phyloP scores from a whole-genome alignment of 2,888 invertebrate genomes.

The Belgica antarctica region DNA sequence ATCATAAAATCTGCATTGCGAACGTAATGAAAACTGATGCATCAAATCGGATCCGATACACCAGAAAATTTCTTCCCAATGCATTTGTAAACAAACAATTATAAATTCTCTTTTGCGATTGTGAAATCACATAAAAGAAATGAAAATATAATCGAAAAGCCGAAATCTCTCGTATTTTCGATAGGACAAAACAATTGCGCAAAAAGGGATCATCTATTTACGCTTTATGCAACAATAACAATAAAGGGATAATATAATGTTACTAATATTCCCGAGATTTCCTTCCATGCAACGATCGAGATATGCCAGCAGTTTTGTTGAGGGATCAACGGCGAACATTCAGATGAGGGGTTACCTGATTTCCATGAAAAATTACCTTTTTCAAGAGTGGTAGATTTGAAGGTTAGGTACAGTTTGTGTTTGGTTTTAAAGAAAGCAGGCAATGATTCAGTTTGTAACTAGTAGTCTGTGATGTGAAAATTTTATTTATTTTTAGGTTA shows the following conservation, averaged over 20 bases:
- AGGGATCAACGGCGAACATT: slow-evolving; percentile 14
- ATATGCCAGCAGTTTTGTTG: slow-evolving; percentile 17
- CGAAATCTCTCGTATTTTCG: slow-evolving; percentile 12
- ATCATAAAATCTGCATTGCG: slow-evolving; percentile 31
- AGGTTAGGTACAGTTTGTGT: too few relatives aligned
- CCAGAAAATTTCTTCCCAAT: background rate
- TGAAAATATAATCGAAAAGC: background rate
- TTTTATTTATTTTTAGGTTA: too few relatives aligned
- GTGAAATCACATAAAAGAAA: background rate
- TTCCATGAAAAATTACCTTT: too few relatives aligned
- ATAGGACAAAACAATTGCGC: slow-evolving; percentile 18
- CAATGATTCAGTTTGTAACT: too few relatives aligned
- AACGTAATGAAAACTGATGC: slow-evolving; percentile 40
- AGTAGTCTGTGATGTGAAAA: too few relatives aligned
- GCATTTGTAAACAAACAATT: slow-evolving; percentile 37
- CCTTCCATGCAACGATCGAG: background rate
- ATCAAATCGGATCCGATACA: slow-evolving; percentile 22
- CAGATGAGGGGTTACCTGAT: slow-evolving; percentile 3
- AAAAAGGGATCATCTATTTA: slow-evolving; percentile 44
- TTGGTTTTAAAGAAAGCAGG: too few relatives aligned
- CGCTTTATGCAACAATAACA: slow-evolving; percentile 43
- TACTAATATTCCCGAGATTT: slow-evolving; percentile 37
- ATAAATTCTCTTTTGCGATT: slow-evolving; percentile 24
- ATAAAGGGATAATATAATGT: slow-evolving; percentile 37
- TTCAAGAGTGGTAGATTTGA: too few relatives aligned